Evolutionary conservation across 2,797 vertebrate genomes (phyloP).

Genomic region (Sebastes oblongus): DNA sequence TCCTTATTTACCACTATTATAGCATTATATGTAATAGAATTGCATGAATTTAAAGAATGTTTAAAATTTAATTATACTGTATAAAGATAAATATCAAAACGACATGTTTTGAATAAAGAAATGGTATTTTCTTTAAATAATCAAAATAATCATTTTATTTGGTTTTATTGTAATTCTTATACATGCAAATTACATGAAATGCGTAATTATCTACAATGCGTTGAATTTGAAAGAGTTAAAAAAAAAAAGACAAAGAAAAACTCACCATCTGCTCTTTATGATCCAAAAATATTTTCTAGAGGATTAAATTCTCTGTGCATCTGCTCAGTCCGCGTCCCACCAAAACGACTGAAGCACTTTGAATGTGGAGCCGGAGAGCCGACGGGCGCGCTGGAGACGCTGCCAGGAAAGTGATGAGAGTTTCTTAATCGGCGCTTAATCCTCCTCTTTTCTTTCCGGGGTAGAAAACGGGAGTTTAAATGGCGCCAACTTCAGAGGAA

Average conservation of each 20-base stretch:
- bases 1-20: background rate
- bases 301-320: background rate
- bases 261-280: conserved; percentile 50
- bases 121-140: background rate
- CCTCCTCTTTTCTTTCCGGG: conserved; percentile 28
- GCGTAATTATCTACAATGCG: background rate
- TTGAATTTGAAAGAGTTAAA: conserved; percentile 6
- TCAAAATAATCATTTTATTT: background rate
- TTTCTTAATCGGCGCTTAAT: conserved; percentile 63
- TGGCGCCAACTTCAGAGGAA: conserved; percentile 26
- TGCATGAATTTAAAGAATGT: background rate
- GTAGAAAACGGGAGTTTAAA: conserved; percentile 7
- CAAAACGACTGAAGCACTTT: conserved; percentile 41
- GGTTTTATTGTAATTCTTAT: background rate
- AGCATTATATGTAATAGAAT: background rate
- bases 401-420: conserved; percentile 61
- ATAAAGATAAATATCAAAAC: background rate
- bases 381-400: conserved; percentile 46
- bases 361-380: conserved; percentile 37
- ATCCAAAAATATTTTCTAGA: background rate
- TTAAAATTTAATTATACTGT: background rate
- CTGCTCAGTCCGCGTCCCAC: conserved; percentile 33
- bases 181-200: background rate
- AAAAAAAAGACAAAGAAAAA: conserved; percentile 11
- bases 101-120: background rate